Evolutionary conservation across 2,113 vertebrate genomes (phyloP), one percentile per base, ranked within the genome.

Genomic region (Excalfactoria chinensis): DNA sequence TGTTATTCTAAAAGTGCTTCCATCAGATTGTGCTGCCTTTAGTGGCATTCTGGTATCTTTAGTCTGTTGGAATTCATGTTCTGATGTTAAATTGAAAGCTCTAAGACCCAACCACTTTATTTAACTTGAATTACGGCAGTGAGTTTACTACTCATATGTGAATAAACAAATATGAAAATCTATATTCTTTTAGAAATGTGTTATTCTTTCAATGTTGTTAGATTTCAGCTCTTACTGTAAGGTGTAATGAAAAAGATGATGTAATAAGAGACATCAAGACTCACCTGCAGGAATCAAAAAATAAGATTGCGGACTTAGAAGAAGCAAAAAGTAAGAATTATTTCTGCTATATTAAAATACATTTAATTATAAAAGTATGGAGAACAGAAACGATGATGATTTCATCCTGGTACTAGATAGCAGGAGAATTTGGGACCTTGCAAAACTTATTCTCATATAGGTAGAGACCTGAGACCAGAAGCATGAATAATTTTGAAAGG

Each of bases 321-420:
- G 97, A 98, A 95, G 93, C 96, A 95, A 97, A 96, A 98, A 96
- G 99, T 99, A 98, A 97, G 98, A 92, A 60, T 91, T 94, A 73
- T 86, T 59, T 87, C 88, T 84, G 77, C 41, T 89, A 5, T 53
- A 23, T 70, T 90, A 60, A 83, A 80, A 28, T 89, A 7, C 10
- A 16, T 34, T 72, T 89, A 20, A 19, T 89, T 80, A 23, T 26
- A 81, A 59, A 64, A 46, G 8, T n/a, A 25, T 4, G 25, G 67
- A 19, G 89, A 87, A 60, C 14, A 40, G 10, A 13, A 13, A 30
- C 43, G 2, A 8, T 60, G n/a, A 35, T 62, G 15, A 13, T 60
- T 75, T 46, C 49, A 28, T 28, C 18, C 49, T 67, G 35, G 46
- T 89, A 21, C 3, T 58, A 40, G 18, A 15, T 5, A 8, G 25